phyloP scores from a whole-genome alignment of 2,113 vertebrate species.

The Oncorhynchus tshawytscha region DNA sequence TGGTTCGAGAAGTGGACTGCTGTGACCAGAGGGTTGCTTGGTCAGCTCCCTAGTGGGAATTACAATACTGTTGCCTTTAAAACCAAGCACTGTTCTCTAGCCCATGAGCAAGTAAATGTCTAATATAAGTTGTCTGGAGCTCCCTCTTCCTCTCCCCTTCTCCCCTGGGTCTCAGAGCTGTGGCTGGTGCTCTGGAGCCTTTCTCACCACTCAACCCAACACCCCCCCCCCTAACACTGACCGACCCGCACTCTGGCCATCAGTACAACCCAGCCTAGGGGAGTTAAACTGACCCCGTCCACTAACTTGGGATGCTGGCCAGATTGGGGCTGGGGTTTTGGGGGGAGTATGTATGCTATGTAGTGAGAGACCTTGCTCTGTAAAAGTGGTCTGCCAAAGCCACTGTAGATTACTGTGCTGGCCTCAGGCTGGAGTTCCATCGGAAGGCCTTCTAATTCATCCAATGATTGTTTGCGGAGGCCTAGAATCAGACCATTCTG shows the following conservation, averaged over 20 bases:
- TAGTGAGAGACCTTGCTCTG: constrained; percentile 43
- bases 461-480: constrained; percentile 46
- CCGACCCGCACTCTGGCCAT: constrained; percentile 6
- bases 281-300: too few relatives aligned
- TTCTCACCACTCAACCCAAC: constrained; percentile 25
- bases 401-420: constrained; percentile 43
- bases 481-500: constrained; percentile 30
- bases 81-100: constrained; percentile 1
- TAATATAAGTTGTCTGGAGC: neutral
- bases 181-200: constrained; percentile 1
- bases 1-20: constrained; percentile 43
- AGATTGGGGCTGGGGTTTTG: constrained; percentile 33
- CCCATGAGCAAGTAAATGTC: neutral
- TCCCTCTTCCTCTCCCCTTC: neutral
- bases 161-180: neutral
- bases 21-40: constrained; percentile 27
- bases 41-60: constrained; percentile 6
- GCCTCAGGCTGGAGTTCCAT: constrained; percentile 26
- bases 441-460: constrained; percentile 46
- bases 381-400: constrained; percentile 45
- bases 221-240: neutral
- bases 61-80: constrained; percentile 4
- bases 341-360: constrained; percentile 47
- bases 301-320: constrained; percentile 31
- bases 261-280: constrained; percentile 6